These are phyloP conservation scores for Pachymerium ferrugineum DNA, from an alignment of 2,888 invertebrate genomes.

Conservation along the genomic window DNA sequence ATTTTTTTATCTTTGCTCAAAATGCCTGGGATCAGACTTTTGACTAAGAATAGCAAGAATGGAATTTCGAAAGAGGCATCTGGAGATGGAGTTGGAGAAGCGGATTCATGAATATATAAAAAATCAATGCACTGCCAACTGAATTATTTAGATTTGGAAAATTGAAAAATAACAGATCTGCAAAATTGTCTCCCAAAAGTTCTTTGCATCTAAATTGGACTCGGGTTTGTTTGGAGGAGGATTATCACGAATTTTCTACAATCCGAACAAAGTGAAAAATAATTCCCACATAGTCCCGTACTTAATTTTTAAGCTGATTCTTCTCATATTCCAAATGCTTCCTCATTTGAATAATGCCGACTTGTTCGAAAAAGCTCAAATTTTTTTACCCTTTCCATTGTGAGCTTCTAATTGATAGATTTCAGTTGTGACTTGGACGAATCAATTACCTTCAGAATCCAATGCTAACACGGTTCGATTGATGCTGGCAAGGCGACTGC, in stretches of 20 bases:
- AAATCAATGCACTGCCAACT: conserved; percentile 14
- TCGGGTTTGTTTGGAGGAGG: neutral
- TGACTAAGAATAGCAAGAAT: neutral
- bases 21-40: neutral
- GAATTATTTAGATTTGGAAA: conserved; percentile 16
- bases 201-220: neutral
- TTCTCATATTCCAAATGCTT: too few species aligned
- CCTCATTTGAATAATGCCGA: too few species aligned
- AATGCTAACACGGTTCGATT: conserved; percentile 14
- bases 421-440: conserved; percentile 23
- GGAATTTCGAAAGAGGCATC: neutral
- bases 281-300: too few species aligned
- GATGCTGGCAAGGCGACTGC: neutral
- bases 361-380: neutral
- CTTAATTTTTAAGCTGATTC: too few species aligned
- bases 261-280: too few species aligned
- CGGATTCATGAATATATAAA: conserved; percentile 20
- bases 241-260: neutral
- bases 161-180: conserved; percentile 23
- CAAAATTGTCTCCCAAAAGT: neutral
- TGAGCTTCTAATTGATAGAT: conserved; percentile 11
- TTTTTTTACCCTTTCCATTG: neutral
- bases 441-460: conserved; percentile 22
- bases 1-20: neutral
- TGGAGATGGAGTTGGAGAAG: neutral